A percentile compares a stretch with the other conserved stretches of the same genome.
Evolutionary conservation across 2,113 vertebrate genomes (phyloP).

Genomic region (Podocnemis expansa): DNA sequence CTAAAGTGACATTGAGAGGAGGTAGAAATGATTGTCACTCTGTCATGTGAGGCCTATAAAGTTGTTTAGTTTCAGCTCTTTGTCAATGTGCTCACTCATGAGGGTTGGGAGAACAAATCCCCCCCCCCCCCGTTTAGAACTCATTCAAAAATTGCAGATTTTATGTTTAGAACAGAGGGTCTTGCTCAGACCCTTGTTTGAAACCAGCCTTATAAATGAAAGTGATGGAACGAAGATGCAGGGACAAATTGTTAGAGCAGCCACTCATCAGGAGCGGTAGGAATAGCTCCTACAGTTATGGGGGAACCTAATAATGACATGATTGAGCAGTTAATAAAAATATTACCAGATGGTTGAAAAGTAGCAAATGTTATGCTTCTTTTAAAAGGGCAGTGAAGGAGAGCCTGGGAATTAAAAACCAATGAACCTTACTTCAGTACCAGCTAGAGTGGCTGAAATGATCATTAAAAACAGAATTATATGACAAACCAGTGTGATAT

Average conservation of each 20-base stretch:
- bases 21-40: neutral
- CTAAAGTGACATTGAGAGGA: neutral
- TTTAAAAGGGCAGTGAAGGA: neutral
- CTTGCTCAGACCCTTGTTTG: neutral
- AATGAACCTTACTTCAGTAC: neutral
- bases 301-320: neutral
- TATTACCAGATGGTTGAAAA: neutral
- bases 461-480: neutral
- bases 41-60: neutral
- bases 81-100: accelerated
- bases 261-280: neutral
- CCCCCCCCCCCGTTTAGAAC: neutral
- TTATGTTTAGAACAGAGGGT: neutral
- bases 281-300: neutral
- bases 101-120: neutral
- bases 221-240: neutral
- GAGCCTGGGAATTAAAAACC: neutral
- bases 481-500: neutral
- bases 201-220: neutral
- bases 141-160: neutral
- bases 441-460: neutral
- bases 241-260: neutral
- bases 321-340: neutral
- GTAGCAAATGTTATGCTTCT: neutral
- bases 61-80: neutral